Conservation (phyloP, 2,797 vertebrate genomes). For the Chaetophractus vellerosus region DNA sequence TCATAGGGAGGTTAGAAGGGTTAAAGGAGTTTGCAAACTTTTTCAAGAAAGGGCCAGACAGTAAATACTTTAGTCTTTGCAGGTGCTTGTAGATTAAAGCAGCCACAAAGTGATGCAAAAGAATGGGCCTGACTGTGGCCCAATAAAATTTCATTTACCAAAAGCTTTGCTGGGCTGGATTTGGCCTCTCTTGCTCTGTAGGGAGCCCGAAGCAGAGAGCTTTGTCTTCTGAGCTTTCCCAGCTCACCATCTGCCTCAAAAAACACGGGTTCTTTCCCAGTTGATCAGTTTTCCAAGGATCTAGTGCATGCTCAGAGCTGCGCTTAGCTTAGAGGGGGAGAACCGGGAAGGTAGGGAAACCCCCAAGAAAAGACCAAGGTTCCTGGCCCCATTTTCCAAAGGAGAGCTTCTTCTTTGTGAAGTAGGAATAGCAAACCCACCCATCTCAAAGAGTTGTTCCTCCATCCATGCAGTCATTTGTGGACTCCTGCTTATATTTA, state of each 20-base stretch:
- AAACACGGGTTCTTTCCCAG: not conserved
- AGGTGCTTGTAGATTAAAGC: not conserved
- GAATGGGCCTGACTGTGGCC: not conserved
- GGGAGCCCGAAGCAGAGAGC: not conserved
- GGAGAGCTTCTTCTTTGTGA: not conserved
- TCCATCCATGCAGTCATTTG: not conserved
- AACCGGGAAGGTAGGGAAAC: not conserved
- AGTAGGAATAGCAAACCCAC: not conserved
- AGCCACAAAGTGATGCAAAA: not conserved
- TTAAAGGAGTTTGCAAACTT: not conserved
- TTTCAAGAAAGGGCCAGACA: slow-evolving; percentile 1
- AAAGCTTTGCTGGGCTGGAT: not conserved
- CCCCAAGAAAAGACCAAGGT: not conserved
- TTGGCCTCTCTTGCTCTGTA: not conserved
- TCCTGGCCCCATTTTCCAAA: not conserved
- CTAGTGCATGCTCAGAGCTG: not conserved
- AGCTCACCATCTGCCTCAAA: not conserved
- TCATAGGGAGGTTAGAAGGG: not conserved
- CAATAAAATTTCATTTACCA: not conserved
- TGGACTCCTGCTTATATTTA: not conserved
- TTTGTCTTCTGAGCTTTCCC: not conserved
- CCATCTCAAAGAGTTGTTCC: not conserved
- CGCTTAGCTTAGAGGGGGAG: not conserved
- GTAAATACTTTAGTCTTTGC: not conserved
- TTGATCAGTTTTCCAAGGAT: not conserved